These are phyloP conservation scores for Acanthosepion lycidas DNA, from an alignment of 2,888 invertebrate genomes.

Conservation along the genomic window DNA sequence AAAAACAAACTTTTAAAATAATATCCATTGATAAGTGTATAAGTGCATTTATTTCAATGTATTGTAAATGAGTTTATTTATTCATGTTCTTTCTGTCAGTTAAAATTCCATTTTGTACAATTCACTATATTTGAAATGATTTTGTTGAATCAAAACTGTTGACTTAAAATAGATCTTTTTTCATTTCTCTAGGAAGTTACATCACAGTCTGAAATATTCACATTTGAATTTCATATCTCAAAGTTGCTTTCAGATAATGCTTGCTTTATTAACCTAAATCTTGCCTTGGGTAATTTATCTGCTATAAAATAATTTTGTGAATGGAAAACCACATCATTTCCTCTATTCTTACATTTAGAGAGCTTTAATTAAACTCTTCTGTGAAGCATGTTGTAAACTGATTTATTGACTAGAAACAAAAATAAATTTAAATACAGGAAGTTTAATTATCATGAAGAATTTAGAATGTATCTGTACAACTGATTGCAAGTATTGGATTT, in stretches of 20 bases:
- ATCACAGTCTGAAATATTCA: background rate
- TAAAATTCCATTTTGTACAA: too few species aligned
- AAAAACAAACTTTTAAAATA: too few species aligned
- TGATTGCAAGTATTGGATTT: background rate
- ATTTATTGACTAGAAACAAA: background rate
- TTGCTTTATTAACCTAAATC: background rate
- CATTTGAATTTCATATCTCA: background rate
- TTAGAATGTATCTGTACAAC: background rate
- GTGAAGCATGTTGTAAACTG: background rate
- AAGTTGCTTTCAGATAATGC: background rate
- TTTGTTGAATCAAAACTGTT: background rate
- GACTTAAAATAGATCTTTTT: background rate
- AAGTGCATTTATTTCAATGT: too few species aligned
- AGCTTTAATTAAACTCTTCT: background rate
- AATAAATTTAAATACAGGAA: background rate
- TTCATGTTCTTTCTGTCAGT: too few species aligned
- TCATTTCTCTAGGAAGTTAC: background rate
- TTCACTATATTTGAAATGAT: background rate
- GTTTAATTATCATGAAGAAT: background rate
- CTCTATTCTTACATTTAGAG: background rate
- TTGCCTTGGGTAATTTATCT: background rate
- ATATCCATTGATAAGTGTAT: too few species aligned
- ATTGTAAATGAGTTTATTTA: too few species aligned
- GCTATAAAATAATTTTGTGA: too few species aligned
- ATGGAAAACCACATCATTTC: background rate